These are phyloP conservation scores for Mycetomoellerius zeteki DNA, from an alignment of 1,140 invertebrate genomes.

Conservation along the genomic window DNA sequence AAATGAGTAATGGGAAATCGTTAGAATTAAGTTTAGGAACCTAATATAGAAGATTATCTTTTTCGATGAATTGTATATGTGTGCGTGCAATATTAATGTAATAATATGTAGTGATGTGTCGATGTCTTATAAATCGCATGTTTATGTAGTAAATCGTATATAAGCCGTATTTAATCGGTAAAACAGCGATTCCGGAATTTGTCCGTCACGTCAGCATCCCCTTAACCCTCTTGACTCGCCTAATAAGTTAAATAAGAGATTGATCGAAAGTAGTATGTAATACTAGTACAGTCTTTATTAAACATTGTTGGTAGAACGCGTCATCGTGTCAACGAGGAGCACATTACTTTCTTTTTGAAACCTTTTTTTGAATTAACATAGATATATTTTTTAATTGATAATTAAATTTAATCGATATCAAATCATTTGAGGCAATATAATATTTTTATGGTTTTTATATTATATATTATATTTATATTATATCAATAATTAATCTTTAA, in stretches of 20 bases:
- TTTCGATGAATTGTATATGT: too few relatives aligned
- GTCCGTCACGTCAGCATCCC: too few relatives aligned
- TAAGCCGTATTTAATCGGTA: too few relatives aligned
- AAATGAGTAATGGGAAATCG: too few relatives aligned
- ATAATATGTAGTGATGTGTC: too few relatives aligned
- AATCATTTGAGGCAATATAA: not conserved
- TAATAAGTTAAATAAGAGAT: constrained; percentile 67
- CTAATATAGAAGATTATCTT: too few relatives aligned
- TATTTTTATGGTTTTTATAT: not conserved
- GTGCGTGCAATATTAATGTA: too few relatives aligned
- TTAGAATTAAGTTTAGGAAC: too few relatives aligned
- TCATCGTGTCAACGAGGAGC: not conserved
- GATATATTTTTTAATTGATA: not conserved
- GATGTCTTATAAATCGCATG: too few relatives aligned
- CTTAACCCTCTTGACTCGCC: constrained; percentile 48
- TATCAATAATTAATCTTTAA: not conserved
- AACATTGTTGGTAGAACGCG: constrained; percentile 18
- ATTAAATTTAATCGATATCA: not conserved
- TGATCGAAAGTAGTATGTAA: constrained; percentile 49
- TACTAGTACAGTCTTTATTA: constrained; percentile 45
- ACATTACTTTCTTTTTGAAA: not conserved
- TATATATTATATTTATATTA: not conserved
- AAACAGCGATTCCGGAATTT: too few relatives aligned
- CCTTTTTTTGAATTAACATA: not conserved
- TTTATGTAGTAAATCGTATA: too few relatives aligned